These are phyloP conservation scores for Leucoptera coffeella DNA, from an alignment of 2,888 invertebrate genomes.

Conservation along the genomic window DNA sequence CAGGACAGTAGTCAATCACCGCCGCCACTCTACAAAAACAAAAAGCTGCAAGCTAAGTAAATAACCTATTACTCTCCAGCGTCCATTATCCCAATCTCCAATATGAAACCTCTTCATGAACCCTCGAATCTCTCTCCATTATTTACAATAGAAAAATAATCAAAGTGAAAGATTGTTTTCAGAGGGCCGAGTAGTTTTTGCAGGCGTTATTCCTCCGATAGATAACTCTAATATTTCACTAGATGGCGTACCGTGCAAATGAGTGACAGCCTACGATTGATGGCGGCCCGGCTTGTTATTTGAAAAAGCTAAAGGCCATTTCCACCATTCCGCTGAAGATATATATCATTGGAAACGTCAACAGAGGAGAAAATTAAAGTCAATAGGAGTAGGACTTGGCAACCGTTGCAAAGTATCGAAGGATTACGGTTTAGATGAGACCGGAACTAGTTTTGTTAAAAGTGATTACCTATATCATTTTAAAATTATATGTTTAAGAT, in stretches of 20 bases:
- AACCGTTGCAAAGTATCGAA: no score
- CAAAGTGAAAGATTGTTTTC: constrained; percentile 41
- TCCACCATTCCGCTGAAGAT: constrained; percentile 28
- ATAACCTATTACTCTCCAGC: no score
- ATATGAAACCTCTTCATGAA: constrained; percentile 17
- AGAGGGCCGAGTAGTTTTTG: constrained; percentile 32
- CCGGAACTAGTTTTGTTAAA: no score
- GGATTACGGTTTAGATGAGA: no score
- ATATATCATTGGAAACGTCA: constrained; percentile 48
- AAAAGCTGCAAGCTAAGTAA: no score
- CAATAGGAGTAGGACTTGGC: constrained; percentile 34
- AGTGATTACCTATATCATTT: no score
- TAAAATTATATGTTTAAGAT: no score
- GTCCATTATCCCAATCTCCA: no score
- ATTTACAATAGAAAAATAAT: constrained; percentile 49
- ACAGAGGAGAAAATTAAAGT: constrained; percentile 50
- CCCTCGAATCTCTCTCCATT: constrained; percentile 17
- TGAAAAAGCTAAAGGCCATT: constrained; percentile 48
- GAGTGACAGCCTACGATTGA: constrained; percentile 43
- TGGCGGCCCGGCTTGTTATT: constrained; percentile 39
- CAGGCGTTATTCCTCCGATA: constrained; percentile 33
- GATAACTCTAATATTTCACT: constrained; percentile 44
- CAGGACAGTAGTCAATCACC: no score
- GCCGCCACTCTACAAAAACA: no score
- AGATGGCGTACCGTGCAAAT: constrained; percentile 31